Evolutionary conservation across 1,140 invertebrate genomes (phyloP), one percentile per base, ranked within the genome.

Genomic region (Uloborus diversus): DNA sequence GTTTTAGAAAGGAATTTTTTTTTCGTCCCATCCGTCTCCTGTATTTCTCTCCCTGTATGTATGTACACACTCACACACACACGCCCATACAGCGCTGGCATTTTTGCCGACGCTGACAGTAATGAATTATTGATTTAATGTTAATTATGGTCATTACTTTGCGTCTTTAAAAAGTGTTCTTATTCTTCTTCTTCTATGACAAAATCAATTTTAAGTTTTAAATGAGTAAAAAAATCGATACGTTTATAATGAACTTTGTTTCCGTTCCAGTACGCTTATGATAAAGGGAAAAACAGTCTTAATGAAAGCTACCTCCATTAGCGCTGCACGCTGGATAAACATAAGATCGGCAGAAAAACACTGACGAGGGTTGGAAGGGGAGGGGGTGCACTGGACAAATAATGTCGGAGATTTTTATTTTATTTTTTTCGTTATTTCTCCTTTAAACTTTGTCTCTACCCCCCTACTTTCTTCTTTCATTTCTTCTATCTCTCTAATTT

Each of bases 201-300:
- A 78, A 78, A 78, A 78, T 78, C 73, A 78, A 78, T 78, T 78
- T 78, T 78, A 78, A 78, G 73, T 78, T 78, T 78, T 78, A 78
- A 78, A 78, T 78, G 73, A 78, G 61, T 78, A 78, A 78, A 78
- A 78, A 78, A 78, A 78, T 78, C 73, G 73, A 78, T 78, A 78
- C 61, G 73, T 65, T 78, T 78, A 78, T 78, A 78, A 78, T 78
- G 73, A 78, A 78, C 73, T 62, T 37, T 57, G 73, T 78, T 78
- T 78, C 73, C 73, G 73, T 78, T 66, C 73, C 59, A 78, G 32
- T 78, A 64, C 47, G 4, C 62, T 37, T 30, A 78, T 78, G 73
- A 78, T 78, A 78, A 78, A 78, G 51, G 61, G 73, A 78, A 78
- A 78, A 78, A 78, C 73, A 78, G 73, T 78, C 61, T 78, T 78